Base-by-base conservation (phyloP, 2,888 invertebrate genomes). In the Acanthosepion lycidas region DNA sequence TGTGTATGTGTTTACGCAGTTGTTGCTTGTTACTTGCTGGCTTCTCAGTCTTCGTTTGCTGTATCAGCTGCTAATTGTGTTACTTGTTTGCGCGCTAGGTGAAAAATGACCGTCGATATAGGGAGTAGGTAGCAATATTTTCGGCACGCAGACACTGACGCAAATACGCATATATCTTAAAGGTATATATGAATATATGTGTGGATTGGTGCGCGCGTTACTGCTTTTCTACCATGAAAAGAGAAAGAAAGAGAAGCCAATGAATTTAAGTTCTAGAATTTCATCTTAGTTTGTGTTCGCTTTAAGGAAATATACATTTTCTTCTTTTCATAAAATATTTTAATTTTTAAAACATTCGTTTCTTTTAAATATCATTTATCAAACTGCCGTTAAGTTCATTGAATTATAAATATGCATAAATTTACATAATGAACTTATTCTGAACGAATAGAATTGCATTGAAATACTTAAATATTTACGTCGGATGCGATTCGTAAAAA, bases 1-100 rank as follows among this genome's bases (percentile, higher is more conserved):
- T 78, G 78, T 78, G 78, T n/a, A 78, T 78, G n/a, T 78, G 78
- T 78, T 78, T 78, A 78, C n/a, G 78, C 78, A 78, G 78, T 78
- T 78, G 78, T 78, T 33, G n/a, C n/a, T 78, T 78, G 78, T 78
- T 33, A 23, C n/a, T 78, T 78, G 78, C 78, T 78, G 33, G n/a
- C n/a, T 78, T 33, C 78, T 78, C 78, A 4, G n/a, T 33, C n/a
- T 33, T 33, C 78, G 33, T 78, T 78, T 78, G 78, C 78, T n/a
- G 12, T 33, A 78, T 78, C 78, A 78, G 78, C n/a, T n/a, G 33
- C 15, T 78, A 78, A 78, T 78, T 78, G 78, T 78, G 78, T 78
- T 78, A n/a, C n/a, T 78, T 78, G 78, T 78, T 78, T n/a, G 78
- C n/a, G 33, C 78, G 12, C 9, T 6, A n/a, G n/a, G 78, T n/a